These are phyloP conservation scores for Piaya cayana DNA, from an alignment of 2,113 vertebrate species.

Conservation along the genomic window DNA sequence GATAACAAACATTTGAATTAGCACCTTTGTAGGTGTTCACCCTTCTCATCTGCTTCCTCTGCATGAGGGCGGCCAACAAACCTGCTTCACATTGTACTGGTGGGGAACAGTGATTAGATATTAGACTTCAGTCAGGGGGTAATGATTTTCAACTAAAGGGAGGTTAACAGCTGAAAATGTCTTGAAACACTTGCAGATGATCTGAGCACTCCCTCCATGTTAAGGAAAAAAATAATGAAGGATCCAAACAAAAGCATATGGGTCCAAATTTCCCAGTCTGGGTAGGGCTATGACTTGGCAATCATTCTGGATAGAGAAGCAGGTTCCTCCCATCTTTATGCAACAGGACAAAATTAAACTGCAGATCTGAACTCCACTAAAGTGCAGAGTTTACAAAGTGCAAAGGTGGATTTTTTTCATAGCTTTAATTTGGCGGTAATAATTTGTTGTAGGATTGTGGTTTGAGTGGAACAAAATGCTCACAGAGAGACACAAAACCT, in stretches of 20 bases:
- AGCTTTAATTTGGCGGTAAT: not conserved
- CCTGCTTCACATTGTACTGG: not conserved
- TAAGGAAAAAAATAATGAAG: not conserved
- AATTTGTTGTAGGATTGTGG: not conserved
- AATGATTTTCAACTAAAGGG: not conserved
- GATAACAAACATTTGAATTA: not conserved
- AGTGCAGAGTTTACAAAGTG: not conserved
- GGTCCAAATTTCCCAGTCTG: not conserved
- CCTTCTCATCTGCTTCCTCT: not conserved
- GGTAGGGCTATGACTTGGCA: slow-evolving; percentile 44
- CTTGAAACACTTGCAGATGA: slow-evolving; percentile 34
- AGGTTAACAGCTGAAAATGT: not conserved
- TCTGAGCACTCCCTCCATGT: slow-evolving; percentile 10
- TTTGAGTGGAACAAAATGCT: slow-evolving; percentile 35
- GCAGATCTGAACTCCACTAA: not conserved
- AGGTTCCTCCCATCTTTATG: slow-evolving; percentile 57
- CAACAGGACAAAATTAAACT: slow-evolving; percentile 18
- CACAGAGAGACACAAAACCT: not conserved
- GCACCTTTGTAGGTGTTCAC: not conserved
- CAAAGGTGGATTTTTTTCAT: slow-evolving; percentile 19
- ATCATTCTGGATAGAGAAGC: slow-evolving; percentile 13
- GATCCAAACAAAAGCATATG: slow-evolving; percentile 25
- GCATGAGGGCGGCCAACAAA: not conserved
- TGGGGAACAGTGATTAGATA: not conserved
- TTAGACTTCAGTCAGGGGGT: not conserved